phyloP scores from a whole-genome alignment of 1,140 invertebrate genomes.

The Leptopilina boulardi region DNA sequence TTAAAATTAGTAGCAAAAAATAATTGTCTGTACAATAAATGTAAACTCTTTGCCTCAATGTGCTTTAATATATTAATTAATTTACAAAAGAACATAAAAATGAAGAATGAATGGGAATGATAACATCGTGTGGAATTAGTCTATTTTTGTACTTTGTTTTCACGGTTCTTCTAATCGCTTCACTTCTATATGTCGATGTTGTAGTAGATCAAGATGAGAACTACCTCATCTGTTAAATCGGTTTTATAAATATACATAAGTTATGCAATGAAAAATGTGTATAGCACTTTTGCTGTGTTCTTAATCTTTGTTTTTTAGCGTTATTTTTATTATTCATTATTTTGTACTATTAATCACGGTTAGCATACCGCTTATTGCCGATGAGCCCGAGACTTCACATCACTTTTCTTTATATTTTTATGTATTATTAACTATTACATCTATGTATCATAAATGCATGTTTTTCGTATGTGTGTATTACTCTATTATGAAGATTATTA shows the following conservation, averaged over 20 bases:
- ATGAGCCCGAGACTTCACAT: slow-evolving; percentile 56
- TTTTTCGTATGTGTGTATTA: slow-evolving; percentile 10
- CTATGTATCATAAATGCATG: slow-evolving; percentile 50
- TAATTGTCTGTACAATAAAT: too few relatives aligned
- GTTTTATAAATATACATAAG: slow-evolving; percentile 43
- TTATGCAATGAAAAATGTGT: slow-evolving; percentile 57
- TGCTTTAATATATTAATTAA: too few relatives aligned
- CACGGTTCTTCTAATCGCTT: too few relatives aligned
- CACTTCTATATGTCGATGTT: too few relatives aligned
- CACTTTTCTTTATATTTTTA: slow-evolving; percentile 46
- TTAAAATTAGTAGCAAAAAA: too few relatives aligned
- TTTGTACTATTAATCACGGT: slow-evolving; percentile 74
- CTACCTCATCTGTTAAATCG: slow-evolving; percentile 31
- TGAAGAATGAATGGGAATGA: too few relatives aligned
- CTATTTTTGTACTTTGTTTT: too few relatives aligned
- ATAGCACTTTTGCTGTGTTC: slow-evolving; percentile 47
- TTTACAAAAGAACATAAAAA: too few relatives aligned
- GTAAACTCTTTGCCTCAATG: too few relatives aligned
- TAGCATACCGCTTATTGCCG: slow-evolving; percentile 56
- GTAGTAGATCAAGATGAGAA: too few relatives aligned
- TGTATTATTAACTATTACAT: slow-evolving; percentile 44
- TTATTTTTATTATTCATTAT: slow-evolving; percentile 58
- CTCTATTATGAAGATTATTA: slow-evolving; percentile 15
- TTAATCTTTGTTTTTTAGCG: slow-evolving; percentile 58
- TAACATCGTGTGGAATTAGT: too few relatives aligned